phyloP scores from a whole-genome alignment of 2,888 invertebrate species.

The Cremastinae sp. region DNA sequence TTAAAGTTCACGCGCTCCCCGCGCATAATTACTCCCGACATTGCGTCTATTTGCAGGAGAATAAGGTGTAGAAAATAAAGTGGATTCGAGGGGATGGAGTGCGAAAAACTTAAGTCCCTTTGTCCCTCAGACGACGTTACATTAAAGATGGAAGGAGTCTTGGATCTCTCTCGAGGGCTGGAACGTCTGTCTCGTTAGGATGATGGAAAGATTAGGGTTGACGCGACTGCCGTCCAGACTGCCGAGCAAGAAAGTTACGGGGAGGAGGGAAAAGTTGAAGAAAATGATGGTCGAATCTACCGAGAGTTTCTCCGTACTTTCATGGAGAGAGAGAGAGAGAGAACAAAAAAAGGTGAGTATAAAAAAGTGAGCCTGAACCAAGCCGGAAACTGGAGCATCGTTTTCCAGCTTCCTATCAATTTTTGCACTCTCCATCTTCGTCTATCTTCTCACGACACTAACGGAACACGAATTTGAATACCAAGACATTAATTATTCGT shows the following conservation, averaged over 20 bases:
- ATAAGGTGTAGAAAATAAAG: no score
- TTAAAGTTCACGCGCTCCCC: no score
- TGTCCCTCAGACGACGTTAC: background rate
- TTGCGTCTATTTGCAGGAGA: no score
- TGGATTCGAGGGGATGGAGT: no score
- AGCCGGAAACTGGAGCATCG: slow-evolving; percentile 55
- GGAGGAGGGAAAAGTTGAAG: slow-evolving; percentile 3
- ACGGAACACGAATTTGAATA: slow-evolving; percentile 14
- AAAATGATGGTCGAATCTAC: background rate
- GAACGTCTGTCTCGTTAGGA: slow-evolving; percentile 44
- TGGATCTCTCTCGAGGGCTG: slow-evolving; percentile 26
- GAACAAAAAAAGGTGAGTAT: slow-evolving; percentile 9
- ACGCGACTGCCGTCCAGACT: slow-evolving; percentile 26
- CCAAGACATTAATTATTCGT: slow-evolving; percentile 49
- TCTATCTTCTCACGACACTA: background rate
- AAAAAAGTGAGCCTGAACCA: slow-evolving; percentile 17
- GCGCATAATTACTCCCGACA: no score
- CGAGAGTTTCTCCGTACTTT: no score
- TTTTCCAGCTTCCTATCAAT: slow-evolving; percentile 40
- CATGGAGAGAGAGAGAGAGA: slow-evolving; percentile 16
- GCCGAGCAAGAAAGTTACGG: slow-evolving; percentile 14
- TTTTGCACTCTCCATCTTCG: slow-evolving; percentile 18
- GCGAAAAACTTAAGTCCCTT: slow-evolving; percentile 12
- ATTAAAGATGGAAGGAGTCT: slow-evolving; percentile 2
- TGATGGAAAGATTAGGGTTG: slow-evolving; percentile 42